Evolutionary conservation across 2,888 invertebrate genomes (phyloP), one percentile per base, ranked within the genome.

Genomic region (Zelleria hepariella): DNA sequence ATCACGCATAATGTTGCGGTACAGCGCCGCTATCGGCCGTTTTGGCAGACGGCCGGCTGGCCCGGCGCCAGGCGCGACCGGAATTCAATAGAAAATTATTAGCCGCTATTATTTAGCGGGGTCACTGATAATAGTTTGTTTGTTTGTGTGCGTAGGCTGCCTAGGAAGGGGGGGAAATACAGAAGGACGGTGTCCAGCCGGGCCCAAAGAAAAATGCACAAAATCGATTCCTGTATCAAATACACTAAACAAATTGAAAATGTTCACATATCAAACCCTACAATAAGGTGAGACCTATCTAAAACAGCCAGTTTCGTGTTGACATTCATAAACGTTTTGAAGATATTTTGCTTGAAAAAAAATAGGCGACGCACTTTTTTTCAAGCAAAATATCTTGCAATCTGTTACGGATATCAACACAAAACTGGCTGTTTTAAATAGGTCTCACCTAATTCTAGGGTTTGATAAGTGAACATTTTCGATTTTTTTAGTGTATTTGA

Each of bases 71-170:
- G 48, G n/a, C 57, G 32, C 32, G 21, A 57, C 57, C 57, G 57
- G 57, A 57, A 48, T 57, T 57, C 57, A 57, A 57, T 57, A 57
- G 57, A 57, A 57, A 57, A 57, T 57, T 57, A 57, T 57, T 57
- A 57, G 57, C 47, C 47, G 24, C 57, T 25, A 57, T 57, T 48
- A 57, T 47, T 57, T 57, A 57, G 55, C 18, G 51, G 51, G 51
- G 55, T 20, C 21, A 32, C 55, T 32, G 55, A 55, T 55, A 55
- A 55, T 55, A 32, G 55, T 55, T 32, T 32, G 26, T 20, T 32
- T 27, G 32, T 24, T 25, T 23, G 24, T 23, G 24, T 25, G 53
- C 25, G 53, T 53, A 25, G 2, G 20, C 6, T n/a, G 10, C 20
- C 20, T 32, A 8, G n/a, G 18, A 2, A 2, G 21, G 2, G 7